Percentiles rank a stretch among this genome's conserved stretches.
Evolutionary conservation across 2,113 vertebrate genomes (phyloP).

Genomic region (zebrafish (Danio rerio)): GRCz12tu NC_133200.1:4565001-4565500

Average conservation of each 20-base stretch:
- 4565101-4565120: no score
- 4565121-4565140: no score
- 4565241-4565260: neutral
- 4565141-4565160: no score
- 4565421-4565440: neutral
- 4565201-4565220: neutral
- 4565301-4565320: neutral
- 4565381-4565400: neutral
- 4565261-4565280: neutral
- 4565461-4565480: neutral
- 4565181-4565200: neutral
- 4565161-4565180: no score
- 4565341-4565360: neutral
- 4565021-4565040: no score
- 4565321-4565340: neutral
- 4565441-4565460: neutral
- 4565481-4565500: constrained; percentile 4
- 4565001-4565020: no score
- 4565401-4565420: neutral
- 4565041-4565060: no score
- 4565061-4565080: no score
- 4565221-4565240: neutral
- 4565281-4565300: neutral
- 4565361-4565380: neutral
- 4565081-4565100: no score